Conservation (phyloP, 2,888 invertebrate species). For the Acrobasis suavella region DNA sequence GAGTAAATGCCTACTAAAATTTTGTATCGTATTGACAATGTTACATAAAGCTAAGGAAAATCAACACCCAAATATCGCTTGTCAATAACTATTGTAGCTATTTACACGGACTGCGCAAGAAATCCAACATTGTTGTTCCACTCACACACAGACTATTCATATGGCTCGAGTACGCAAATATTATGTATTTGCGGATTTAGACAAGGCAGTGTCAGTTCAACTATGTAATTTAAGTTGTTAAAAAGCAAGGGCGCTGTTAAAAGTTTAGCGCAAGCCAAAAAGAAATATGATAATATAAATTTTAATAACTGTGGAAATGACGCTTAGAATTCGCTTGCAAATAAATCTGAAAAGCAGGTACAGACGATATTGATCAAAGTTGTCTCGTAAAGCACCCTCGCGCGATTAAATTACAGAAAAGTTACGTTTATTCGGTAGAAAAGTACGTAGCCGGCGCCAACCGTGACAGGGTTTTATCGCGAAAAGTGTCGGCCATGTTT, state of each 20-base stretch:
- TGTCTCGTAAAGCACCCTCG: slow-evolving; percentile 35
- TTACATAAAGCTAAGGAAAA: not conserved
- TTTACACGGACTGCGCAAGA: not conserved
- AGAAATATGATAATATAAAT: too few species aligned
- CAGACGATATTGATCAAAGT: slow-evolving; percentile 34
- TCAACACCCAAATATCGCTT: not conserved
- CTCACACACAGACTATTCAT: not conserved
- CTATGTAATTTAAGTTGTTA: not conserved
- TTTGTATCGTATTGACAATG: not conserved
- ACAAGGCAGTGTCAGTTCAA: not conserved
- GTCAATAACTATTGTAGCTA: slow-evolving; percentile 2
- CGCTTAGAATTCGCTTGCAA: not conserved
- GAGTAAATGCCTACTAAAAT: too few species aligned
- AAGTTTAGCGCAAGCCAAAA: too few species aligned
- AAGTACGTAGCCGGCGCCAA: slow-evolving; percentile 52
- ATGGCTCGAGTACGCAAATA: not conserved
- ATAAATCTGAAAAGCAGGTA: slow-evolving; percentile 14
- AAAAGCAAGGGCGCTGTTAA: not conserved
- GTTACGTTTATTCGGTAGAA: slow-evolving; percentile 57
- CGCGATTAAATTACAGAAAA: slow-evolving; percentile 65
- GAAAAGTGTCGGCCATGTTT: slow-evolving; percentile 70
- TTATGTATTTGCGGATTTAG: not conserved
- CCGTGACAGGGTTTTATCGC: slow-evolving; percentile 70
- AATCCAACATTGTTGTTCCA: not conserved
- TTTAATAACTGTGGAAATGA: not conserved